Base-by-base conservation (phyloP, 2,113 vertebrate genomes). In the Anarrhichthys ocellatus region DNA sequence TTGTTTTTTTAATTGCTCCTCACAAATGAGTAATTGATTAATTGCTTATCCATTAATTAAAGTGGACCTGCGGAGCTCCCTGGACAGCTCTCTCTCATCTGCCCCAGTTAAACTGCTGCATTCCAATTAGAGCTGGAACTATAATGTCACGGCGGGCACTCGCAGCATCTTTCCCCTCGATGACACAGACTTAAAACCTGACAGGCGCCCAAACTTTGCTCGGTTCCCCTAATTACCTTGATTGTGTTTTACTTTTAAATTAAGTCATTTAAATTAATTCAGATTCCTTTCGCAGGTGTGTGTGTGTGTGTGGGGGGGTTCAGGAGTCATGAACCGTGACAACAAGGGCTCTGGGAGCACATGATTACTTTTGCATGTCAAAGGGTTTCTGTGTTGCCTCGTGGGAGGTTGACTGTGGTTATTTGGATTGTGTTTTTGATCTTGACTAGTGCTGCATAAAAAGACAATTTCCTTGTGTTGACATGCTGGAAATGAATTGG, bases 11-110 rank as follows among this genome's bases (percentile, higher is more conserved):
- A 83, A 90, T 79, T 78, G 40, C 62, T 50, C 50, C 52, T 78
- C 76, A 87, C 83, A 84, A 92, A 89, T 81, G 63, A 90, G 58
- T 84, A 81, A 91, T 85, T 91, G 86, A 93, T 92, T 85, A 88
- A 87, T 92, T 82, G 72, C 76, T 76, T 84, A 76, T 84, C 61
- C 54, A 46, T 90, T 92, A 88, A 94, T 93, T 92, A 91, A 85
- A 81, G 67, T 73, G 62, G 74, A 92, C 82, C 76, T 76, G 83
- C 18, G 20, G 48, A 20, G 64, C 70, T 90, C 89, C 76, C 79
- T 2, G 76, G 75, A 71, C 85, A 61, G 67, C 40, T 42, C 62
- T 42, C 62, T 76, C 54, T 87, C 73, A 80, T 86, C 77, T 50
- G 58, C 36, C 77, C 84, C 86, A 67, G 62, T 87, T 76, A 87